phyloP scores from a whole-genome alignment of 1,140 invertebrate species.

The Papilio glaucus region DNA sequence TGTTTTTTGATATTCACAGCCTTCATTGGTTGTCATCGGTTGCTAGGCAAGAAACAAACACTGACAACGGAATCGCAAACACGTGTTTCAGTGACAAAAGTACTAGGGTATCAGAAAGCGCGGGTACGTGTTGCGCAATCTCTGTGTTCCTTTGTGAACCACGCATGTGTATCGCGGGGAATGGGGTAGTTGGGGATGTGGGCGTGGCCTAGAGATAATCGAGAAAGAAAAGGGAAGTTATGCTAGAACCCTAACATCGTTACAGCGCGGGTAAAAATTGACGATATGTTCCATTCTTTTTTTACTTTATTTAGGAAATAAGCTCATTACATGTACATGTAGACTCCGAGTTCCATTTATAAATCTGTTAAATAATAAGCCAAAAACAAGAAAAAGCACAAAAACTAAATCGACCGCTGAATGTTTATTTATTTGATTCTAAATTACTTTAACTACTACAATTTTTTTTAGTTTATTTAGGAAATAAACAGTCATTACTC shows the following conservation, averaged over 20 bases:
- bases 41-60: neutral
- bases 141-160: slow-evolving; percentile 1
- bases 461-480: too few relatives aligned
- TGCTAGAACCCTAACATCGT: neutral
- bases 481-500: too few relatives aligned
- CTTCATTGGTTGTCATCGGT: slow-evolving; percentile 1
- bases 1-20: too few relatives aligned
- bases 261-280: neutral
- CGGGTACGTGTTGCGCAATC: slow-evolving; percentile 5
- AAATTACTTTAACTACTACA: too few relatives aligned
- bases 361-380: too few relatives aligned
- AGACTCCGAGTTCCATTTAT: too few relatives aligned
- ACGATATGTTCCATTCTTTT: neutral
- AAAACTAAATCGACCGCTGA: too few relatives aligned
- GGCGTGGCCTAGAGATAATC: neutral
- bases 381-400: too few relatives aligned
- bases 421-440: too few relatives aligned
- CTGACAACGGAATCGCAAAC: slow-evolving; percentile 25
- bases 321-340: too few relatives aligned
- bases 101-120: slow-evolving; percentile 31
- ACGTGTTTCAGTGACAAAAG: slow-evolving; percentile 27
- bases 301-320: neutral
- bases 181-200: too few relatives aligned
- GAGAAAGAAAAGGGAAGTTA: neutral
- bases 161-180: neutral